phyloP scores from a whole-genome alignment of 2,888 invertebrate genomes.

The Tanytarsus gracilentus region DNA sequence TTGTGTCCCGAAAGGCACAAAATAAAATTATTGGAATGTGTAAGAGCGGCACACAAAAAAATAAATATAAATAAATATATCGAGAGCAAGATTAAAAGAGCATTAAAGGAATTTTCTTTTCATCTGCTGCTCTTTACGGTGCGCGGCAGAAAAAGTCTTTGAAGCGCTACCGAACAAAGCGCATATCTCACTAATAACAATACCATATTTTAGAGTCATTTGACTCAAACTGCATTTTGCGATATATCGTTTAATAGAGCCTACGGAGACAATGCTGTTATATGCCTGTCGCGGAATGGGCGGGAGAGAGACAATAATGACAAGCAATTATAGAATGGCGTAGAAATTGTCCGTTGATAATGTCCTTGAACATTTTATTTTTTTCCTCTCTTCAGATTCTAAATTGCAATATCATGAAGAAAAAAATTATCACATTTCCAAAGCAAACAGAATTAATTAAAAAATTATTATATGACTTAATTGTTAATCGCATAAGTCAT shows the following conservation, averaged over 20 bases:
- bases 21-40: slow-evolving; percentile 22
- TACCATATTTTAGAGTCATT: slow-evolving; percentile 27
- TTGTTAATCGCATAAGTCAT: too few relatives aligned
- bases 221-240: slow-evolving; percentile 16
- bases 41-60: not conserved
- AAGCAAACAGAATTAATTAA: too few relatives aligned
- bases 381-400: not conserved
- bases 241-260: not conserved
- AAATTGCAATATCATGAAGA: too few relatives aligned
- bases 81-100: slow-evolving; percentile 21
- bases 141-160: slow-evolving; percentile 4
- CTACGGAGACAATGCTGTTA: slow-evolving; percentile 1
- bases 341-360: not conserved
- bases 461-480: too few relatives aligned
- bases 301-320: slow-evolving; percentile 3
- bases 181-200: slow-evolving; percentile 28
- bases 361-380: not conserved
- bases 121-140: slow-evolving; percentile 3
- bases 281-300: not conserved
- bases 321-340: slow-evolving; percentile 3
- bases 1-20: not conserved
- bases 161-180: slow-evolving; percentile 26
- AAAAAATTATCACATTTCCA: too few relatives aligned
- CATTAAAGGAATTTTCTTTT: slow-evolving; percentile 24
- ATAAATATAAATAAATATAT: not conserved